Percentiles rank a stretch among this genome's conserved stretches.
Conservation (phyloP, 2,797 vertebrate genomes). For the Podarcis siculus region DNA sequence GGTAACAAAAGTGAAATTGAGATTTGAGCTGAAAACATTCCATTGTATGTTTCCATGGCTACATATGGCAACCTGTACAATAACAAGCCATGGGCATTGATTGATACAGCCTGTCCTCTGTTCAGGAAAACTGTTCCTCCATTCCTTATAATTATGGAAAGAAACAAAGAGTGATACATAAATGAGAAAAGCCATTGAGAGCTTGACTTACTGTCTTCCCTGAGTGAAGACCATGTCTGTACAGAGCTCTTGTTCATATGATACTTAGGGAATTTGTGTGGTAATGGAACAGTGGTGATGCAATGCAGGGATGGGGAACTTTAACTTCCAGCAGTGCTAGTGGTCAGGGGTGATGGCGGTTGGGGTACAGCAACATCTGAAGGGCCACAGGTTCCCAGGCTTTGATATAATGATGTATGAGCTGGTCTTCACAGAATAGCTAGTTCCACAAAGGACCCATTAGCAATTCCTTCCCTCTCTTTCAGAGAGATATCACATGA, state of each 20-base stretch:
- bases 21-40: constrained; percentile 26
- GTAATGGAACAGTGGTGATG: too few relatives aligned
- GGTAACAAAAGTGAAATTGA: constrained; percentile 29
- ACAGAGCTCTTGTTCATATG: not conserved
- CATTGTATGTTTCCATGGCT: constrained; percentile 13
- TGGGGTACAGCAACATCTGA: not conserved
- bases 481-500: not conserved
- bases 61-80: not conserved
- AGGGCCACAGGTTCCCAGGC: not conserved
- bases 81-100: constrained; percentile 18
- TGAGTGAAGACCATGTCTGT: not conserved
- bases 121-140: constrained; percentile 5
- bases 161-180: constrained; percentile 17
- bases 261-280: too few relatives aligned
- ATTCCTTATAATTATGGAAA: not conserved
- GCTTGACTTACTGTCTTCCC: not conserved
- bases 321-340: not conserved
- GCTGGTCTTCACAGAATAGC: not conserved
- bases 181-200: not conserved
- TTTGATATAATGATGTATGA: not conserved
- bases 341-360: not conserved
- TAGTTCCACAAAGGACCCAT: not conserved
- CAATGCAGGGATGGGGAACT: not conserved
- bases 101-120: not conserved
- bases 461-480: not conserved